These are phyloP conservation scores for Ammospiza nelsoni DNA, from an alignment of 2,113 vertebrate species.

Conservation along the genomic window DNA sequence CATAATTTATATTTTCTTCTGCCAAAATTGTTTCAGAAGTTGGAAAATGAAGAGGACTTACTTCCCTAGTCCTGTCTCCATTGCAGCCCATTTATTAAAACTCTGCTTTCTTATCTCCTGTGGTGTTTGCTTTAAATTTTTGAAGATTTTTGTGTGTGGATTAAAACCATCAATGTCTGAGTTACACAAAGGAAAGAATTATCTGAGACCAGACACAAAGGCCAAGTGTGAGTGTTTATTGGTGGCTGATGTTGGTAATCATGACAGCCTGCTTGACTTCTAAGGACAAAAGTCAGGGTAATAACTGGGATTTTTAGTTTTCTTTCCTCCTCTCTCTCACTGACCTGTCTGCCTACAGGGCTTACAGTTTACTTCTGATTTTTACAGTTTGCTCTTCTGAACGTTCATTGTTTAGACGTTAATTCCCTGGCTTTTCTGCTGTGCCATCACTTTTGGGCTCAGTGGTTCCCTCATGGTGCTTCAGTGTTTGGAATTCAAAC, in stretches of 20 bases:
- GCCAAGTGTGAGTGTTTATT: not conserved
- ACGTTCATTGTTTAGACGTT: not conserved
- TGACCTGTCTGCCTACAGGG: not conserved
- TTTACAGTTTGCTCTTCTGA: not conserved
- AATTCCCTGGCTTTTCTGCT: conserved; percentile 63
- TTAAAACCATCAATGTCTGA: not conserved
- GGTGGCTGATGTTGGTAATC: not conserved
- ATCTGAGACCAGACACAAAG: not conserved
- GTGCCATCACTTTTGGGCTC: conserved; percentile 75
- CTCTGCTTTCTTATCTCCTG: not conserved
- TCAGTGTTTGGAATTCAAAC: conserved; percentile 71
- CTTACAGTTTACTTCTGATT: not conserved
- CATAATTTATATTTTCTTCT: conserved; percentile 11
- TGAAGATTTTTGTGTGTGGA: not conserved
- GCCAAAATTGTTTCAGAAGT: not conserved
- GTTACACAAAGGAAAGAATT: not conserved
- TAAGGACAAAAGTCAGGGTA: not conserved
- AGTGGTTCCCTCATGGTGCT: conserved; percentile 75
- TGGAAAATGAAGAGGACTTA: not conserved
- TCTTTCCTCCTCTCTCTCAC: not conserved
- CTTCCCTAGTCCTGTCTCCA: not conserved
- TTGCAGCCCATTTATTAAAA: conserved; percentile 39
- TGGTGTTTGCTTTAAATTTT: not conserved
- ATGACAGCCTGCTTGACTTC: not conserved
- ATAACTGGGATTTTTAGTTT: not conserved